Base-by-base conservation (phyloP, 1,140 invertebrate genomes). In the Meteorus sp. region DNA sequence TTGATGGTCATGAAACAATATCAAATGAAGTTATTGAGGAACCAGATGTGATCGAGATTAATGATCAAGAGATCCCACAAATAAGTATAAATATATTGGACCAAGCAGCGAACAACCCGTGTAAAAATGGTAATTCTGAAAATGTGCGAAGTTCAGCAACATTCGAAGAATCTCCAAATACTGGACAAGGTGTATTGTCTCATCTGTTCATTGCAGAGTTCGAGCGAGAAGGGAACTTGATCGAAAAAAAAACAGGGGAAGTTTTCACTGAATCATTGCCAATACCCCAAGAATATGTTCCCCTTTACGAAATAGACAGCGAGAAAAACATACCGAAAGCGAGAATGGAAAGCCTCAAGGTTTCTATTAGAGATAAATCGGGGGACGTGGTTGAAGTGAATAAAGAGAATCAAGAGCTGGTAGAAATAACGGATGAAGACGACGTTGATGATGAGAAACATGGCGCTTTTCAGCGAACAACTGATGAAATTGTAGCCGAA, bases 21-120 rank as follows among this genome's bases (percentile, higher is more conserved):
- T 88, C 85, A 7, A 91, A 93, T 77, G 90, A 93, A 78, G 79
- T 93, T 2, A 79, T 92, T 56, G 88, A 93, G 75, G 89, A 93
- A 78, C 88, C 90, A 17, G 88, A 93, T 68, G 88, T 91, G 75
- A 77, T 92, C 23, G 89, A 92, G 78, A 81, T 91, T 3, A 85
- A 84, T 33, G 88, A 91, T 72, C 86, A 90, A 75, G 84, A 88
- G 64, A 86, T 89, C 41, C 86, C 86, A 6, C 84, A 88, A 62
- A 86, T 91, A 19, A 87, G 86, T 61, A 90, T 91, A 19, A 89
- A 86, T 64, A 87, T 91, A 1, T 79, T 84, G 43, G 82, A 84
- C 56, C 84, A 74, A 23, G 80, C 84, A 33, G 81, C 60, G 6
- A 51, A 59, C 37, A 61, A 48, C 25, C n/a, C 29, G 6, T 23